Percentiles rank a stretch among this genome's conserved stretches.
Conservation (phyloP, 2,797 vertebrate species). For the Spheniscus humboldti region DNA sequence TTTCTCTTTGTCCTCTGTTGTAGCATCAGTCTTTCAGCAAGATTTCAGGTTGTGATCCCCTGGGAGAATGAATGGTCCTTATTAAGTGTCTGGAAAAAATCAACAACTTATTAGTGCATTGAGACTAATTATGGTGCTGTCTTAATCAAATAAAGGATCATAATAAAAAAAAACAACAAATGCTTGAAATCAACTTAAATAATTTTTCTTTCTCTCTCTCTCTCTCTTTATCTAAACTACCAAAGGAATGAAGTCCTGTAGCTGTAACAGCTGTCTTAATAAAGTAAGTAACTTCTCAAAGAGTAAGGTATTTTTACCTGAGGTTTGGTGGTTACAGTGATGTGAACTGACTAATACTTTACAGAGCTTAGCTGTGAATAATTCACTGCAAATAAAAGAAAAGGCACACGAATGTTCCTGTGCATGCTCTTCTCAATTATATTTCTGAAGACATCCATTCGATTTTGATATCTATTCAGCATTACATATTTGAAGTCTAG, state of each 20-base stretch:
- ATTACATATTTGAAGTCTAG: constrained; percentile 7
- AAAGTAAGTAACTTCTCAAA: not conserved
- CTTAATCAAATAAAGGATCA: constrained; percentile 16
- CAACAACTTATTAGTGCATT: constrained; percentile 20
- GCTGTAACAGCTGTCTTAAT: not conserved
- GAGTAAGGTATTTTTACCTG: not conserved
- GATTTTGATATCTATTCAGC: not conserved
- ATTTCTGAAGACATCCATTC: not conserved
- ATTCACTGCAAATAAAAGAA: constrained; percentile 9
- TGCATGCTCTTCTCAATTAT: not conserved
- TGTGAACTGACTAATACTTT: constrained; percentile 20
- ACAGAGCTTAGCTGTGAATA: not conserved
- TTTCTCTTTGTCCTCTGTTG: constrained; percentile 55
- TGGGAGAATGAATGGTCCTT: constrained; percentile 23
- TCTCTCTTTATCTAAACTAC: not conserved
- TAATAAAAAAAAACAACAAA: not conserved
- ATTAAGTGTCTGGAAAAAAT: not conserved
- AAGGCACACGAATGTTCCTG: not conserved
- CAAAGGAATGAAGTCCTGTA: not conserved
- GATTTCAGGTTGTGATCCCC: constrained; percentile 40
- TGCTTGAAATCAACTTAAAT: not conserved
- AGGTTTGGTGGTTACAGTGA: not conserved
- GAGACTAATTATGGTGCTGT: constrained; percentile 3
- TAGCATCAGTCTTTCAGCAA: constrained; percentile 33
- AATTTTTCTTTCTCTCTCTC: not conserved